Conservation (phyloP, 2,113 vertebrate genomes). For the Eclectus roratus region DNA sequence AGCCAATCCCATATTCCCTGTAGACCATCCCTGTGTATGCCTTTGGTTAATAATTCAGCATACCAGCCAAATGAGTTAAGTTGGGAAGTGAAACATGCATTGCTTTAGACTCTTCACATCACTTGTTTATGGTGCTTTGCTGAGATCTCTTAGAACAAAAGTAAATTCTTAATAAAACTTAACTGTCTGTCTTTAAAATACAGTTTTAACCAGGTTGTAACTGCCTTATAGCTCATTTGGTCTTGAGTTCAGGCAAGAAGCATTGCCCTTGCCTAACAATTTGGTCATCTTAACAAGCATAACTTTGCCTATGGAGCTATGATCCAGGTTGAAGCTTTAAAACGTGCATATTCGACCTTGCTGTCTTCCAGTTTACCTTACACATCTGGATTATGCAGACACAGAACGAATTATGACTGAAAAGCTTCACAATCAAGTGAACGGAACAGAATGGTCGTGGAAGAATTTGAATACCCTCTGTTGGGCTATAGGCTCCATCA, state of each 20-base stretch:
- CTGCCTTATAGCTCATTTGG: not conserved
- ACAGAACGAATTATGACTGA: conserved; percentile 98
- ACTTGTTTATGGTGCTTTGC: not conserved
- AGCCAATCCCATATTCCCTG: not conserved
- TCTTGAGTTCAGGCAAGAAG: not conserved
- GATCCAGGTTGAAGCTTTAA: not conserved
- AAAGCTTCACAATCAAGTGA: conserved; percentile 99
- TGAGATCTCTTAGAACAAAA: not conserved
- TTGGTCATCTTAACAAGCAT: not conserved
- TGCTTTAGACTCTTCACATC: not conserved
- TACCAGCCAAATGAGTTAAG: not conserved
- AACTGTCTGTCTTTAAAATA: not conserved
- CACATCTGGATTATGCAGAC: conserved; percentile 97
- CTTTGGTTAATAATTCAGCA: not conserved
- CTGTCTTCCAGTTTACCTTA: conserved; percentile 89
- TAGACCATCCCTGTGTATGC: not conserved
- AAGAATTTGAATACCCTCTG: conserved; percentile 98
- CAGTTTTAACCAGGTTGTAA: not conserved
- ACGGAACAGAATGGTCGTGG: conserved; percentile 98
- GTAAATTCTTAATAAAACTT: not conserved
- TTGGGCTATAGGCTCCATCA: conserved; percentile 99
- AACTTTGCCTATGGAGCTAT: not conserved
- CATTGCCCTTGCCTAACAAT: not conserved
- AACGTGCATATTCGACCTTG: not conserved
- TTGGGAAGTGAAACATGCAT: rapidly evolving